Percentiles rank a stretch among this genome's conserved stretches.
Conservation (phyloP, 2,113 vertebrate species). For the Mixornis gularis region DNA sequence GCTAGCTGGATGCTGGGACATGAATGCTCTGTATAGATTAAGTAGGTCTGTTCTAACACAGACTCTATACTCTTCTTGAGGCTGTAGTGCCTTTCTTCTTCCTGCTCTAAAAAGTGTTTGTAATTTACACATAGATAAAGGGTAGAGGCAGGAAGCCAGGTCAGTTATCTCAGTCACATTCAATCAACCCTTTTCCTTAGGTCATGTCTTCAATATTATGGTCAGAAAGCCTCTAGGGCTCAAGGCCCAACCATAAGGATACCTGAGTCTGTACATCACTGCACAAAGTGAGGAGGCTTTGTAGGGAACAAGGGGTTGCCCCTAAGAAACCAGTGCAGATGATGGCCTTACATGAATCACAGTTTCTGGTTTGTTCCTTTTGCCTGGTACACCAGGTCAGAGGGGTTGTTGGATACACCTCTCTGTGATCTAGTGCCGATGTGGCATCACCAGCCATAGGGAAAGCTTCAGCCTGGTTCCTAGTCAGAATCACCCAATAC, state of each 20-base stretch:
- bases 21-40: neutral
- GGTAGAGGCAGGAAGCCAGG: neutral
- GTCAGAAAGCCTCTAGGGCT: neutral
- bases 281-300: neutral
- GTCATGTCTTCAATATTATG: neutral
- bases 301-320: neutral
- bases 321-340: neutral
- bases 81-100: neutral
- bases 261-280: neutral
- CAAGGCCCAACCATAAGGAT: neutral
- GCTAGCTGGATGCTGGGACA: neutral
- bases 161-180: neutral
- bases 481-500: neutral
- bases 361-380: neutral
- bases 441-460: neutral
- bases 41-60: neutral
- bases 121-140: neutral
- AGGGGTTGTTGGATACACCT: neutral
- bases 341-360: neutral
- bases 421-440: neutral
- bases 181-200: neutral
- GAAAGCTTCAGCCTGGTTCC: neutral
- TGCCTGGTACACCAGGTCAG: neutral
- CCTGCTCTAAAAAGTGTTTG: neutral
- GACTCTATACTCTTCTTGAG: neutral